These are phyloP conservation scores for Theristicus caerulescens DNA, from an alignment of 2,113 vertebrate species.

Conservation along the genomic window DNA sequence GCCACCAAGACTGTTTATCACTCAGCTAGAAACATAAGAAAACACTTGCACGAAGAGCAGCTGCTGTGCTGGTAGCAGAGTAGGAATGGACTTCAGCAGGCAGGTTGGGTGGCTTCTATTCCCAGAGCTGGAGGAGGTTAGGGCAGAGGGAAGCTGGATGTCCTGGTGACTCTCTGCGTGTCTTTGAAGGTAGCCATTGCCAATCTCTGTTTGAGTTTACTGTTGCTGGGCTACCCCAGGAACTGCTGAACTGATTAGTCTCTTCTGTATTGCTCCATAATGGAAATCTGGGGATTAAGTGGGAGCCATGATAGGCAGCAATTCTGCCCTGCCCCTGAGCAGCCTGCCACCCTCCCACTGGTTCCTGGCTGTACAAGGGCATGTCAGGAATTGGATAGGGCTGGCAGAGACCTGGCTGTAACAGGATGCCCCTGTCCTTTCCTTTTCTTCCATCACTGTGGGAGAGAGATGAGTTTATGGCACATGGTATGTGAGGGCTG, in stretches of 20 bases:
- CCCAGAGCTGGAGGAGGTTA: neutral
- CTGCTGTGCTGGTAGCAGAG: neutral
- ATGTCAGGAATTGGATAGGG: slow-evolving; percentile 22
- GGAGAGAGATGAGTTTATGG: slow-evolving; percentile 4
- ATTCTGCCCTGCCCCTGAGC: neutral
- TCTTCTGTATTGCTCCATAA: neutral
- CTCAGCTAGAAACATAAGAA: neutral
- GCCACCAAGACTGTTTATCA: neutral
- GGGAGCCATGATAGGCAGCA: neutral
- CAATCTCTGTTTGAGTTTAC: neutral
- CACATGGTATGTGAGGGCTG: neutral
- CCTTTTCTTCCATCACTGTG: neutral
- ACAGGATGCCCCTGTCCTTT: slow-evolving; percentile 41
- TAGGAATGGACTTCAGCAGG: neutral
- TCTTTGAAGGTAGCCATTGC: neutral
- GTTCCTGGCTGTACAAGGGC: neutral
- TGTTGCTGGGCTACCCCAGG: neutral
- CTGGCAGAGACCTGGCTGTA: slow-evolving; percentile 32
- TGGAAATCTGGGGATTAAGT: neutral
- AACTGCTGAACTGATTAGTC: neutral
- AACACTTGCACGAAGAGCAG: neutral
- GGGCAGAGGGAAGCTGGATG: neutral
- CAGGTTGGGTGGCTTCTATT: neutral
- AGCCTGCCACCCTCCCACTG: neutral
- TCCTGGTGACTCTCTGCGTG: neutral